Conservation (phyloP, 2,888 invertebrate genomes). For the Euplagia quadripunctaria region DNA sequence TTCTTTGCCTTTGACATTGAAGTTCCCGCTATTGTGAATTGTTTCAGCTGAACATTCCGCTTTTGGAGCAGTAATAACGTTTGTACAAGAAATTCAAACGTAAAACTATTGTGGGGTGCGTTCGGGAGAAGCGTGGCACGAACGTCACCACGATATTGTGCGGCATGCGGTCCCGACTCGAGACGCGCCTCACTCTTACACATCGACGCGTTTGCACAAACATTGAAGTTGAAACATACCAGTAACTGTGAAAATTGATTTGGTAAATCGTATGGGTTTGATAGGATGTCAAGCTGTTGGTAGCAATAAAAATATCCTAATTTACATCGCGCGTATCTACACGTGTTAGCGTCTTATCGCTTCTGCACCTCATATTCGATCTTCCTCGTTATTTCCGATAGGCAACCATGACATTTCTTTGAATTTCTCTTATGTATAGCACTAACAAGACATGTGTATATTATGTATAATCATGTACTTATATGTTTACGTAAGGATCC, state of each 20-base stretch:
- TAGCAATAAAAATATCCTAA: slow-evolving; percentile 47
- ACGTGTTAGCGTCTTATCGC: slow-evolving; percentile 40
- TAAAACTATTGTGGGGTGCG: slow-evolving; percentile 75
- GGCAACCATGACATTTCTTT: slow-evolving; percentile 31
- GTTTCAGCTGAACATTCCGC: slow-evolving; percentile 79
- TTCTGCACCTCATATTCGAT: slow-evolving; percentile 29
- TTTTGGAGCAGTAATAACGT: slow-evolving; percentile 82
- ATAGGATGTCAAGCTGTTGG: slow-evolving; percentile 43
- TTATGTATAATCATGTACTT: neutral
- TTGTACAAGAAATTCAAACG: slow-evolving; percentile 84
- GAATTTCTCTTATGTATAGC: slow-evolving; percentile 21
- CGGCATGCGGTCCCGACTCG: slow-evolving; percentile 8
- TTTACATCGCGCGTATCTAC: slow-evolving; percentile 38
- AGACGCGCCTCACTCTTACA: slow-evolving; percentile 9
- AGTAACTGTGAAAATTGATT: slow-evolving; percentile 49
- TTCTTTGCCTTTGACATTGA: slow-evolving; percentile 79
- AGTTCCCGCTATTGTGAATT: slow-evolving; percentile 81
- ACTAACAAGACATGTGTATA: slow-evolving; percentile 1
- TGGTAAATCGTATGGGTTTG: slow-evolving; percentile 45
- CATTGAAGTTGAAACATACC: slow-evolving; percentile 60
- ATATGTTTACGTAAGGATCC: no score
- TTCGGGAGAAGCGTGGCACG: slow-evolving; percentile 60
- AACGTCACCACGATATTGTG: slow-evolving; percentile 67
- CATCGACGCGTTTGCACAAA: slow-evolving; percentile 56
- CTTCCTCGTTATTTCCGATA: slow-evolving; percentile 56